Percentiles rank a stretch among this genome's conserved stretches.
phyloP scores from a whole-genome alignment of 2,797 vertebrate species.

The Scolopax bukidnonensis region DNA sequence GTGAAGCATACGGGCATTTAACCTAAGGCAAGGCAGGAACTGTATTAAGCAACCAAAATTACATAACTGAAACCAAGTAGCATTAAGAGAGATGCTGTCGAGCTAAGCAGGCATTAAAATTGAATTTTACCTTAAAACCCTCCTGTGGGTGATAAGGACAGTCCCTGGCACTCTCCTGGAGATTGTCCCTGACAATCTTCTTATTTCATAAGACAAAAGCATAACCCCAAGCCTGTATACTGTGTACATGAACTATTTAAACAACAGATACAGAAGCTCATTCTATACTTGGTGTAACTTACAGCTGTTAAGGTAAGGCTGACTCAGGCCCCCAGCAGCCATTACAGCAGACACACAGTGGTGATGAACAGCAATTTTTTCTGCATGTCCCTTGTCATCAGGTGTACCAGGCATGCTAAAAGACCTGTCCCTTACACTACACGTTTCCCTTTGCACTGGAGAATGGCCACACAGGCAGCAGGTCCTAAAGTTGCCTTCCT shows the following conservation, averaged over 20 bases:
- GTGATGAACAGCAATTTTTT: neutral
- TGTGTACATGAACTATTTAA: neutral
- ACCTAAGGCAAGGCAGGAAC: neutral
- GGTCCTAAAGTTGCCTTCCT: rapidly evolving
- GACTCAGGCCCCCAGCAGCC: neutral
- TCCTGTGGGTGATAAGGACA: neutral
- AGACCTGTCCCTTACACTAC: neutral
- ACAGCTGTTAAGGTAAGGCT: neutral
- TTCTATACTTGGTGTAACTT: rapidly evolving
- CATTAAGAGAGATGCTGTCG: neutral
- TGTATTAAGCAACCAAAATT: constrained; percentile 4
- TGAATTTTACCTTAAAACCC: neutral
- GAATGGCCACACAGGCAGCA: neutral
- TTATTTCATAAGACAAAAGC: neutral
- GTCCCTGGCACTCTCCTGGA: neutral
- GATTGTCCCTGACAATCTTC: neutral
- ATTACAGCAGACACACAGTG: neutral
- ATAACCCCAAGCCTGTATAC: neutral
- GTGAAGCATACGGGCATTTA: neutral
- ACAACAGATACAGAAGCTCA: neutral
- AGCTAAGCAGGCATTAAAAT: neutral
- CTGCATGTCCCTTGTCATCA: neutral
- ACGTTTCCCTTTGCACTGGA: neutral
- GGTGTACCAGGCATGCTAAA: neutral
- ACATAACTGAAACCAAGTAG: neutral